Conservation (phyloP, 1,140 invertebrate genomes). For the Drosophila triauraria region DNA sequence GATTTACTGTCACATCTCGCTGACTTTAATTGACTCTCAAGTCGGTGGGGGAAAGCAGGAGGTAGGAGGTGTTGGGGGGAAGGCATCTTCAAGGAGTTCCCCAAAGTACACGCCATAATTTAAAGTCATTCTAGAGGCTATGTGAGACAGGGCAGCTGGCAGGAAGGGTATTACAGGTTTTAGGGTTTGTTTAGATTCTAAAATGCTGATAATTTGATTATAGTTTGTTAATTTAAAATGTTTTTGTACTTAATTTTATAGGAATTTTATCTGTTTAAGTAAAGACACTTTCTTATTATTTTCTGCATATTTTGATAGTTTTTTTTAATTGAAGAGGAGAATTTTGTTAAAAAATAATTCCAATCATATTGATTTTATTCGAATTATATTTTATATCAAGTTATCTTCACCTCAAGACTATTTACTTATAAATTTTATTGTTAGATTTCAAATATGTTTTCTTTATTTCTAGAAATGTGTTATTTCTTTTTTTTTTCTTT, state of each 20-base stretch:
- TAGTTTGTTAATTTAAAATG: too few relatives aligned
- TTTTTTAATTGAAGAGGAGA: too few relatives aligned
- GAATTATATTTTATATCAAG: not conserved
- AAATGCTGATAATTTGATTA: too few relatives aligned
- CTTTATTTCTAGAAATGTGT: not conserved
- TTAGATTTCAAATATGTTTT: not conserved
- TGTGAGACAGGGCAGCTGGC: not conserved
- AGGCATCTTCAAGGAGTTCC: not conserved
- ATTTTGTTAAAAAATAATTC: not conserved
- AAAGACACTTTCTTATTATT: too few relatives aligned
- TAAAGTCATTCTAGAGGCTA: not conserved
- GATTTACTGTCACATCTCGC: constrained; percentile 20
- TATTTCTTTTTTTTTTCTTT: not conserved
- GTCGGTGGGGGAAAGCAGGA: not conserved
- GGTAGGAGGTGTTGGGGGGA: not conserved
- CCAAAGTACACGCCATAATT: constrained; percentile 8
- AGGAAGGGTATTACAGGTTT: not conserved
- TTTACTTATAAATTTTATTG: not conserved
- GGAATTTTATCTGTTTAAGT: too few relatives aligned
- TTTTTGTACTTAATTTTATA: too few relatives aligned
- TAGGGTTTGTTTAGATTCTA: too few relatives aligned
- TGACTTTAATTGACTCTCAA: constrained; percentile 43
- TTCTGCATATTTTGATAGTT: too few relatives aligned
- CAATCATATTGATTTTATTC: not conserved
- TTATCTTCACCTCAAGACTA: too few relatives aligned